Evolutionary conservation across 2,113 vertebrate species (phyloP).

Genomic region (Calyptommatus sinebrachiatus): DNA sequence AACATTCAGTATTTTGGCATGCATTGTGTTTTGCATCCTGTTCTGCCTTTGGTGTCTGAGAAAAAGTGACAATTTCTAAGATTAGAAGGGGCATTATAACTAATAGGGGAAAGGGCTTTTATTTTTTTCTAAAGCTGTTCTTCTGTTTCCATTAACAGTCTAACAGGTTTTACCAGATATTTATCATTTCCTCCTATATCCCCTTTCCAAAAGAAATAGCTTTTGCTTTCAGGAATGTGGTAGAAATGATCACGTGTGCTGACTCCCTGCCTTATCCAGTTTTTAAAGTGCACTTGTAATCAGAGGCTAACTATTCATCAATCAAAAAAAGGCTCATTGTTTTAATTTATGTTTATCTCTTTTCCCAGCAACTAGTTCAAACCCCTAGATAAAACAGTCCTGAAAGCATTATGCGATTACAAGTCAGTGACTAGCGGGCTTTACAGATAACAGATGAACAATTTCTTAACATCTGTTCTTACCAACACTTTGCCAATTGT

Average conservation of each 20-base stretch:
- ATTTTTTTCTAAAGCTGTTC: background rate
- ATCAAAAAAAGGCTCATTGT: conserved; percentile 31
- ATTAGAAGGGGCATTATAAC: background rate
- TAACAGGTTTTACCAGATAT: background rate
- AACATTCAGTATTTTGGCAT: conserved; percentile 29
- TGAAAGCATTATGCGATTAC: background rate
- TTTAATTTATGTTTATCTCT: conserved; percentile 34
- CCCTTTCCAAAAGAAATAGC: conserved; percentile 14
- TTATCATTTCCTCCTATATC: background rate
- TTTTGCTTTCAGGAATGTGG: conserved; percentile 48
- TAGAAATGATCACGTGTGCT: conserved; percentile 32
- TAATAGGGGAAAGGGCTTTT: background rate
- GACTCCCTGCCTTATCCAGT: conserved; percentile 34
- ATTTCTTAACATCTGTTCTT: conserved; percentile 22
- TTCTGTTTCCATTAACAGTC: background rate
- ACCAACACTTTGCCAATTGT: conserved; percentile 13
- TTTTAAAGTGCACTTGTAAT: conserved; percentile 54
- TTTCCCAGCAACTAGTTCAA: conserved; percentile 20
- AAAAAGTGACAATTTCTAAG: background rate
- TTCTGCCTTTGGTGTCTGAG: background rate
- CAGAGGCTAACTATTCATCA: conserved; percentile 39
- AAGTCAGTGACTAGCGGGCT: conserved; percentile 18
- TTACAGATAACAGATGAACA: conserved; percentile 19
- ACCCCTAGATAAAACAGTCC: conserved; percentile 16
- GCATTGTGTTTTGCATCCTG: conserved; percentile 9